Percentiles rank a stretch among this genome's conserved stretches.
phyloP scores from a whole-genome alignment of 2,888 invertebrate genomes.

The Caenorhabditis sp. region DNA sequence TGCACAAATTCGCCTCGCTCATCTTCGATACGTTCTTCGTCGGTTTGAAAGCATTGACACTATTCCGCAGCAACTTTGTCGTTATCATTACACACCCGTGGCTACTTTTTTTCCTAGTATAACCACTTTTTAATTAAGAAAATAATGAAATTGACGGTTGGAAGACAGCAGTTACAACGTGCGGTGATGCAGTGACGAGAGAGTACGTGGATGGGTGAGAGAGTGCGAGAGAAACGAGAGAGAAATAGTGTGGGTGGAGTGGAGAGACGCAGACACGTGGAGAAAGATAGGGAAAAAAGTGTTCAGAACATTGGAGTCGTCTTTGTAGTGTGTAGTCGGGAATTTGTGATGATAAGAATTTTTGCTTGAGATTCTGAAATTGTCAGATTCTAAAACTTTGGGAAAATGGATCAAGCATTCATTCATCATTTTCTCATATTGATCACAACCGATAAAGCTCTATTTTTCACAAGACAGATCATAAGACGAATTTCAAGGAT shows the following conservation, averaged over 20 bases:
- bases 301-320: not conserved
- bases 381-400: not conserved
- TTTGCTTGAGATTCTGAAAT: too few relatives aligned
- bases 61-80: constrained; percentile 13
- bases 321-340: too few relatives aligned
- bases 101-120: not conserved
- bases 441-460: not conserved
- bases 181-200: not conserved
- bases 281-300: not conserved
- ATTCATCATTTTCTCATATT: too few relatives aligned
- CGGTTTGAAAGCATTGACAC: not conserved
- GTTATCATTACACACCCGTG: constrained; percentile 26
- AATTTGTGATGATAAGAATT: too few relatives aligned
- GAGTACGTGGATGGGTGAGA: not conserved
- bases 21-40: constrained; percentile 16
- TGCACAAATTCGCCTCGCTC: constrained; percentile 33
- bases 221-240: constrained; percentile 2
- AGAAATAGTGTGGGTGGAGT: not conserved
- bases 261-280: constrained; percentile 16
- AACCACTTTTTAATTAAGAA: constrained; percentile 11
- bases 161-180: constrained; percentile 1
- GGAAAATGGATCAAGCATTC: not conserved
- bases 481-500: constrained; percentile 86
- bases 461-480: not conserved
- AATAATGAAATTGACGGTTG: constrained; percentile 8